These are phyloP conservation scores for Drosophila leonis DNA, from an alignment of 2,888 invertebrate species.

Conservation along the genomic window DNA sequence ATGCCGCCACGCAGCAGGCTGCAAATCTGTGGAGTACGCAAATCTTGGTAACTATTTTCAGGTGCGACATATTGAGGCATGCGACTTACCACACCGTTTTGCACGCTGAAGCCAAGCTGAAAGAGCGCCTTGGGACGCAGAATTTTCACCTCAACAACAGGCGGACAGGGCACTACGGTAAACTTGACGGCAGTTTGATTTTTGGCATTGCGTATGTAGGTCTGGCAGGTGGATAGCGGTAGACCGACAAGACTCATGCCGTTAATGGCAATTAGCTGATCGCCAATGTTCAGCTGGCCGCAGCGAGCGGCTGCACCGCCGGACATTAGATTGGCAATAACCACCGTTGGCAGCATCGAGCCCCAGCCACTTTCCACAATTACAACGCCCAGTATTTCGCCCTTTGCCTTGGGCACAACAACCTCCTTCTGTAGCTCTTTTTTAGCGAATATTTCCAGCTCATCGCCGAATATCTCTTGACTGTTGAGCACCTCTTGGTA, in stretches of 20 bases:
- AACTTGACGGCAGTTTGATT: conserved; percentile 99
- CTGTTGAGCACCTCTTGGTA: conserved; percentile 99
- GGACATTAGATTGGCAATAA: conserved; percentile 98
- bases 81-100: conserved; percentile 95
- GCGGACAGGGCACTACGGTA: conserved; percentile 99
- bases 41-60: not conserved
- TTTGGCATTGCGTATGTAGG: conserved; percentile 99
- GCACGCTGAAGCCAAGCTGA: conserved; percentile 99
- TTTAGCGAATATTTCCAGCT: conserved; percentile 99
- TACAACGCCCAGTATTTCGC: conserved; percentile 98
- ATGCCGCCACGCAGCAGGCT: conserved; percentile 98
- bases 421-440: conserved; percentile 99
- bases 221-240: conserved; percentile 98
- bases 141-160: conserved; percentile 99
- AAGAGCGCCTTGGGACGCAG: conserved; percentile 99
- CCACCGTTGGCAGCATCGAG: conserved; percentile 99
- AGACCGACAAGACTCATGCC: conserved; percentile 99
- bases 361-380: conserved; percentile 99
- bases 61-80: not conserved
- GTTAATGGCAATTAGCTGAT: conserved; percentile 99
- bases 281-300: conserved; percentile 99
- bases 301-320: conserved; percentile 98
- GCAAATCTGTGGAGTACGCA: conserved; percentile 91
- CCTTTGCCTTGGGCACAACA: conserved; percentile 98
- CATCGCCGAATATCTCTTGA: conserved; percentile 99